These are phyloP conservation scores for Hycleus phaleratus DNA, from an alignment of 1,140 invertebrate species.

Conservation along the genomic window DNA sequence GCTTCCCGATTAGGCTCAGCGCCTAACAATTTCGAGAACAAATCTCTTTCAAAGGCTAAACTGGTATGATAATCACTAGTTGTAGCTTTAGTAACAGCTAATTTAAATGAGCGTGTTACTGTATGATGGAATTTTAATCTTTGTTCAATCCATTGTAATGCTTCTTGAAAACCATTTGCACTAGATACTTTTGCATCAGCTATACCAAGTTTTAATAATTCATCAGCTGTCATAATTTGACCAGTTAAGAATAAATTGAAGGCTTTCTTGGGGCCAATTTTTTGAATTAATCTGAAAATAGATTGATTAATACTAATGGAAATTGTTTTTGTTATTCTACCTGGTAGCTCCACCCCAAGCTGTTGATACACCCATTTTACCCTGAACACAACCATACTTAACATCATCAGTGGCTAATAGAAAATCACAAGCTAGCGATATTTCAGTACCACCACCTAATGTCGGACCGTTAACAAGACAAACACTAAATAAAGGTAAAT, in stretches of 20 bases:
- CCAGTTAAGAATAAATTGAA: constrained; percentile 5
- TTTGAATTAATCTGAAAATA: constrained; percentile 3
- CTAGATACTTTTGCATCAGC: constrained; percentile 1
- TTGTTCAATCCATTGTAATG: not conserved
- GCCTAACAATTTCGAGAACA: constrained; percentile 3
- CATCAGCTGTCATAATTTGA: constrained; percentile 3
- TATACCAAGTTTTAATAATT: not conserved
- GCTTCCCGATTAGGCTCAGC: constrained; percentile 6
- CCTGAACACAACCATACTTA: constrained; percentile 51
- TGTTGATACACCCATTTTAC: constrained; percentile 49
- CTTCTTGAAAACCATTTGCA: not conserved
- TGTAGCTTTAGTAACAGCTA: not conserved
- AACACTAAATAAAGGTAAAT: constrained; percentile 48
- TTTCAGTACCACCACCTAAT: constrained; percentile 55
- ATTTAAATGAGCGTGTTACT: constrained; percentile 3
- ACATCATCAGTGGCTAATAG: constrained; percentile 43
- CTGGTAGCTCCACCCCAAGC: constrained; percentile 48
- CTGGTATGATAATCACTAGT: not conserved
- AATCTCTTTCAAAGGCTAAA: not conserved
- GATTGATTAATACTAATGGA: not conserved
- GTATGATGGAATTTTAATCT: not conserved
- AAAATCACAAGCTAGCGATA: constrained; percentile 50
- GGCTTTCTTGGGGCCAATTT: constrained; percentile 2
- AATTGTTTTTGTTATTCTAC: not conserved
- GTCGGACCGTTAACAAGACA: constrained; percentile 48